Evolutionary conservation across 2,797 vertebrate species (phyloP).

Genomic region (Sphenodon punctatus): DNA sequence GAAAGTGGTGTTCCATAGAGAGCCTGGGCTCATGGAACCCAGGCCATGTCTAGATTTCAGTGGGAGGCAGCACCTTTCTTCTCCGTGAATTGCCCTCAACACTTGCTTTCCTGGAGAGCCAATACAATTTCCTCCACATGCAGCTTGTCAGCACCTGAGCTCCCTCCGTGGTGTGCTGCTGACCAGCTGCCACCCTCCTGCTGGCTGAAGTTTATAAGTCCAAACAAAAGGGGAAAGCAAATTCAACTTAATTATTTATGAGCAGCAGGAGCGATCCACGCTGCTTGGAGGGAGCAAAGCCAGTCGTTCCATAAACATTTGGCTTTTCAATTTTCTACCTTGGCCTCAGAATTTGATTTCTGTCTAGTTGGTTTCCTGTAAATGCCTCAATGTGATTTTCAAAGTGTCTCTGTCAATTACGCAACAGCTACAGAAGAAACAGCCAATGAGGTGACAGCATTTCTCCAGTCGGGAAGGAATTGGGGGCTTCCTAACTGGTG

Average conservation of each 20-base stretch:
- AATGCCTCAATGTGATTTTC: constrained; percentile 39
- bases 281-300: constrained; percentile 10
- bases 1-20: too few species aligned
- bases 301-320: constrained; percentile 62
- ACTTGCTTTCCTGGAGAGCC: rapidly evolving
- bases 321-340: constrained; percentile 58
- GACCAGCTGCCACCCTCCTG: neutral
- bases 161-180: neutral
- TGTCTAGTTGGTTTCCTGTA: constrained; percentile 51
- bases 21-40: too few species aligned
- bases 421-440: neutral
- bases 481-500: neutral
- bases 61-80: too few species aligned
- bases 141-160: too few species aligned
- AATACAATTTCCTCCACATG: too few species aligned
- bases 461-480: neutral
- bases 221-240: neutral
- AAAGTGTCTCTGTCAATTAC: constrained; percentile 31
- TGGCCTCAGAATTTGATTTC: constrained; percentile 61
- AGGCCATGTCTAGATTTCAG: too few species aligned
- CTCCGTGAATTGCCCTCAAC: neutral
- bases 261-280: constrained; percentile 39
- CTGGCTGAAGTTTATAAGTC: neutral
- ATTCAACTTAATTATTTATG: constrained; percentile 54
- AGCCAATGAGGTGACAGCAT: neutral